Percentiles rank a stretch among this genome's conserved stretches.
Evolutionary conservation across 1,140 invertebrate species (phyloP).

Genomic region (Phenacoccus solenopsis): DNA sequence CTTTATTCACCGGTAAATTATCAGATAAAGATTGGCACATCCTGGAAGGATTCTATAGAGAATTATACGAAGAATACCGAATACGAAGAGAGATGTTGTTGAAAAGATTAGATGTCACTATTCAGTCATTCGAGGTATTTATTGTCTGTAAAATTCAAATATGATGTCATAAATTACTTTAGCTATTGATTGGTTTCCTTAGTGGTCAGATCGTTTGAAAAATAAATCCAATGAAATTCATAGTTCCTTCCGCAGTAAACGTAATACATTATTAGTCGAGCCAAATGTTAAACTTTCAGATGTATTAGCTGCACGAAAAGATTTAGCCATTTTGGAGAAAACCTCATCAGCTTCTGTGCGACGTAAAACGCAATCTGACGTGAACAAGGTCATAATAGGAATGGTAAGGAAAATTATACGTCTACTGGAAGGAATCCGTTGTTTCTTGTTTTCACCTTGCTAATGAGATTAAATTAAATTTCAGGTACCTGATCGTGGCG

Average conservation of each 20-base stretch:
- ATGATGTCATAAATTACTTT: background rate
- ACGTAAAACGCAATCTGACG: constrained; percentile 60
- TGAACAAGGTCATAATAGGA: constrained; percentile 81
- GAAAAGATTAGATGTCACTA: constrained; percentile 82
- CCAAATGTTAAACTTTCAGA: constrained; percentile 53
- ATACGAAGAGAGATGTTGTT: constrained; percentile 74
- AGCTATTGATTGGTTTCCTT: background rate
- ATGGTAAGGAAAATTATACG: constrained; percentile 37
- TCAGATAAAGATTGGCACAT: constrained; percentile 70
- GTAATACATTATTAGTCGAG: constrained; percentile 46
- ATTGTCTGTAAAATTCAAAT: background rate
- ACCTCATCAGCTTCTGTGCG: constrained; percentile 67
- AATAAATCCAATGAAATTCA: constrained; percentile 58
- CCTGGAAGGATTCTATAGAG: constrained; percentile 50
- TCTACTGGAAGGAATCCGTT: background rate
- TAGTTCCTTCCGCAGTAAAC: constrained; percentile 50
- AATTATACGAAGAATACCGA: constrained; percentile 68
- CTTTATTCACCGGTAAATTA: constrained; percentile 59
- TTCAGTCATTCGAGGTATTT: constrained; percentile 74
- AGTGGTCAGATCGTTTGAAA: constrained; percentile 78
- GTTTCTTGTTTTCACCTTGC: constrained; percentile 4
- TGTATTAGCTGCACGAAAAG: constrained; percentile 67
- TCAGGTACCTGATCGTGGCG: constrained; percentile 74
- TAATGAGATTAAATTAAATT: background rate
- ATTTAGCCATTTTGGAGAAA: constrained; percentile 73